These are phyloP conservation scores for Lochmaea crataegi DNA, from an alignment of 2,888 invertebrate species.

Conservation along the genomic window DNA sequence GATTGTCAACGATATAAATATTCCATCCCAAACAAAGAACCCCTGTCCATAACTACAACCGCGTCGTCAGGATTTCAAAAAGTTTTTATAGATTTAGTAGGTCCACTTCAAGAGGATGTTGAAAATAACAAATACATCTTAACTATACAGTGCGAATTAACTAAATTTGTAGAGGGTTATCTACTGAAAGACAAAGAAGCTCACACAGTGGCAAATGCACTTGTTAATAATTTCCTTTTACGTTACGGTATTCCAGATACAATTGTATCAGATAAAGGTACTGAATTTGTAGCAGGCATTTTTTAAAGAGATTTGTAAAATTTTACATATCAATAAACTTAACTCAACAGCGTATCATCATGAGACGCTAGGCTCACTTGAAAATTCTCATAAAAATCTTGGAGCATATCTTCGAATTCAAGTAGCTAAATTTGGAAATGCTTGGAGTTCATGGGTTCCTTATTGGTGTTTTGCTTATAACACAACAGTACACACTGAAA, in stretches of 20 bases:
- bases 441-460: too few relatives aligned
- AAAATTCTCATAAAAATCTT: too few relatives aligned
- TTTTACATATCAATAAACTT: too few relatives aligned
- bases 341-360: too few relatives aligned
- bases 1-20: constrained; percentile 39
- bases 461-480: too few relatives aligned
- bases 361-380: too few relatives aligned
- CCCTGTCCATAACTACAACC: neutral
- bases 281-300: too few relatives aligned
- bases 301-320: too few relatives aligned
- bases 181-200: neutral
- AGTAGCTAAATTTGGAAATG: too few relatives aligned
- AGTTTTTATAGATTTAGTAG: constrained; percentile 30
- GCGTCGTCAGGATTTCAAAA: constrained; percentile 14
- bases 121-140: constrained; percentile 27
- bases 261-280: too few relatives aligned
- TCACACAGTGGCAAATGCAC: constrained; percentile 31
- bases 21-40: constrained; percentile 1
- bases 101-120: constrained; percentile 20
- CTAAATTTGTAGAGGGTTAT: constrained; percentile 23
- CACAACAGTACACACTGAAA: constrained; percentile 39
- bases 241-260: constrained; percentile 37
- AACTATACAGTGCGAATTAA: constrained; percentile 29
- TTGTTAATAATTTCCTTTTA: constrained; percentile 45
- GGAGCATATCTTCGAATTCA: too few relatives aligned